A percentile compares a stretch with the other conserved stretches of the same genome.
Conservation (phyloP, 92 coral and sea anemone species). For the Hydrozoanthus gracilis region DNA sequence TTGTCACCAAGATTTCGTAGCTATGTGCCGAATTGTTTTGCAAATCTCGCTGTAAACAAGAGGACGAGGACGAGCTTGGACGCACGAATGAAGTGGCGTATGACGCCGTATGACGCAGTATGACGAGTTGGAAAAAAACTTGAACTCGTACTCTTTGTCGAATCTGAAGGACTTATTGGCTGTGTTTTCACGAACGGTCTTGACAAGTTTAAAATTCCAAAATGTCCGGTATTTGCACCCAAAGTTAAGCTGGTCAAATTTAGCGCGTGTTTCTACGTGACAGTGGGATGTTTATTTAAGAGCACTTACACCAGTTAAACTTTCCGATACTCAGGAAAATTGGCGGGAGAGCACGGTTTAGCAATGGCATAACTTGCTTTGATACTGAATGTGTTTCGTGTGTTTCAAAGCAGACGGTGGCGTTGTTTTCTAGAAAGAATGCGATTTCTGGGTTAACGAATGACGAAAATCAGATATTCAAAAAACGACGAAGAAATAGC, state of each 20-base stretch:
- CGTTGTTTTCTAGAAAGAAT: neutral
- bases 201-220: slow-evolving; percentile 10
- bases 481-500: neutral
- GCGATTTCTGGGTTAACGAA: neutral
- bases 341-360: slow-evolving; percentile 24
- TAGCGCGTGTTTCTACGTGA: slow-evolving; percentile 13
- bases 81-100: no score
- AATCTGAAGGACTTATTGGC: neutral
- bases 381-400: neutral
- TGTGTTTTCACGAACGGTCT: slow-evolving; percentile 24
- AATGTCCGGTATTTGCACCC: slow-evolving; percentile 15
- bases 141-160: no score
- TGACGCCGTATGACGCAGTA: no score
- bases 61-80: no score
- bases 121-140: no score
- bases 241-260: slow-evolving; percentile 26
- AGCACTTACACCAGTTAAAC: neutral
- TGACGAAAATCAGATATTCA: neutral
- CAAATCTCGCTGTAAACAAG: no score
- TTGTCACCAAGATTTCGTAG: no score
- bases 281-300: neutral
- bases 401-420: neutral
- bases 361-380: slow-evolving; percentile 10
- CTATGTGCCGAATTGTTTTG: no score
- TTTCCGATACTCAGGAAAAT: neutral